Base-by-base conservation (phyloP, 2,888 invertebrate species). In the Papilio demoleus region DNA sequence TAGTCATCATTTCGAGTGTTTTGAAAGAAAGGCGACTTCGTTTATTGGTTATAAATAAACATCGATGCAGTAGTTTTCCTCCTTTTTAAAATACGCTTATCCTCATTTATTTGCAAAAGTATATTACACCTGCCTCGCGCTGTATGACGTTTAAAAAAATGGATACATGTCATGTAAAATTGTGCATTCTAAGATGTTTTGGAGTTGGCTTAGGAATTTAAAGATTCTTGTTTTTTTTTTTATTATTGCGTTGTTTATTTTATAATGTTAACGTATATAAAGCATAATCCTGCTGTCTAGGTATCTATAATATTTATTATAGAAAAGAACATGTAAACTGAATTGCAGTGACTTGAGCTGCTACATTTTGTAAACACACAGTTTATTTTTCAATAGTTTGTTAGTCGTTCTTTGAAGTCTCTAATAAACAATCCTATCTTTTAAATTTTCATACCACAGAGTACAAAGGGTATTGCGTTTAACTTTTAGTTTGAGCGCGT, bases 11-110 rank as follows among this genome's bases (percentile, higher is more conserved):
- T 80, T 81, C 67, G 77, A 80, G 78, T 85, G 84, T 89, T 87
- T 90, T 85, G 84, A 84, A 88, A 89, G 84, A 84, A 85, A 84
- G 84, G 81, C 85, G 87, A 81, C 87, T 87, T 80, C 85, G 81
- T 84, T 87, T 84, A 77, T 79, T 50, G 76, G 80, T 79, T 79
- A 86, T 87, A 88, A 88, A 88, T 85, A 88, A 85, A 86, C 73
- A 73, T 70, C 27, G 61, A 68, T n/a, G 40, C 56, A 53, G 12
- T 50, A 22, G 40, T 27, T 65, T 27, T 36, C 22, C n/a, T 47
- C 36, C 36, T 59, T 38, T 64, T 40, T 50, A 59, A 65, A 65
- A 69, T n/a, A n/a, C 27, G 53, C 17, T 56, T 56, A 17, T n/a
- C n/a, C 31, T 56, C 4, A 31, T 17, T n/a, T 56, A 31, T 31